A percentile compares a stretch with the other conserved stretches of the same genome.
These are phyloP conservation scores for Alectura lathami DNA, from an alignment of 2,113 vertebrate species.

Conservation along the genomic window DNA sequence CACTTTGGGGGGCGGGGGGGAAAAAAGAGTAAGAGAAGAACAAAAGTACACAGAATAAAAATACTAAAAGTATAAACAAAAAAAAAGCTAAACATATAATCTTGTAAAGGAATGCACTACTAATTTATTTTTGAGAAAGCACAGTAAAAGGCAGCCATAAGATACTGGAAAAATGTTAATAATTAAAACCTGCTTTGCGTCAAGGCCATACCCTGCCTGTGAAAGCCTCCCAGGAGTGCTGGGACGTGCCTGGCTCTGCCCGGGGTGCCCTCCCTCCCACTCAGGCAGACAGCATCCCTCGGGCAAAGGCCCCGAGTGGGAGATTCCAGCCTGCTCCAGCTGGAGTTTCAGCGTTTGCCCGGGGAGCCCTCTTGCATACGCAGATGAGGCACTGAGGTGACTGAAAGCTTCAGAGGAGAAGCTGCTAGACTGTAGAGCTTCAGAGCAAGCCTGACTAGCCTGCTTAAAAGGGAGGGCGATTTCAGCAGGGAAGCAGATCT, in stretches of 20 bases:
- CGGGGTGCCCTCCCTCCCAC: fast-evolving
- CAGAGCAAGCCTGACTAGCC: not conserved
- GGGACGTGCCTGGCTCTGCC: not conserved
- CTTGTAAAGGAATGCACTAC: not conserved
- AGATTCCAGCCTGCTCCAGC: not conserved
- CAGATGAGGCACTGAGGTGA: not conserved
- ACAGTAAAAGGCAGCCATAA: not conserved
- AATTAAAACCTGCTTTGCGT: not conserved
- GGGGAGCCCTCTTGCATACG: not conserved
- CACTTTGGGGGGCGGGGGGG: too few species aligned
- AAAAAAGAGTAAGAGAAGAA: not conserved
- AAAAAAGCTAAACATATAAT: not conserved
- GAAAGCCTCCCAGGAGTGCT: not conserved
- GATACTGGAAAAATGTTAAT: not conserved
- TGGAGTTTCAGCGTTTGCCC: not conserved
- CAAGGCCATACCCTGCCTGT: not conserved
- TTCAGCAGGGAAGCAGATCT: not conserved
- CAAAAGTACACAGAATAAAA: not conserved
- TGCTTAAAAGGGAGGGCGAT: not conserved
- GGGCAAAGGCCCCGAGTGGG: not conserved
- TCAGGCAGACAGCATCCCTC: not conserved
- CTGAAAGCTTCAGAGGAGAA: not conserved
- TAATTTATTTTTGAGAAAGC: not conserved
- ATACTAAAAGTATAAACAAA: not conserved
- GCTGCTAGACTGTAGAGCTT: not conserved